Percentiles rank a stretch among this genome's conserved stretches.
These are phyloP conservation scores for Atrichornis clamosus DNA, from an alignment of 2,113 vertebrate species.

Conservation along the genomic window DNA sequence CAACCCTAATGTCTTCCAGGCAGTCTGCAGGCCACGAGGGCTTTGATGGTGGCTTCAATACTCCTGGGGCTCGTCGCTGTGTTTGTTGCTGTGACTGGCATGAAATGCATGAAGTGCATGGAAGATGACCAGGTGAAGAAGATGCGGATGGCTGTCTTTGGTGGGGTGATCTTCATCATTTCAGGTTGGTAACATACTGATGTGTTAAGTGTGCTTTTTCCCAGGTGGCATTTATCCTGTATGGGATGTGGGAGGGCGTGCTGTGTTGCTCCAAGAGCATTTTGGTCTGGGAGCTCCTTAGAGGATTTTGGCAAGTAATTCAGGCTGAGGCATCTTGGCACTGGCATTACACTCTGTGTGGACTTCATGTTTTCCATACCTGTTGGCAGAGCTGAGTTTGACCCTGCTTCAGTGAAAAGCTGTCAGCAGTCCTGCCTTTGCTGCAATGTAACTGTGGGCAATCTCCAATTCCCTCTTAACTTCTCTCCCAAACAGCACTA, in stretches of 20 bases:
- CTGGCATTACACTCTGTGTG: neutral
- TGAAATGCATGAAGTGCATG: conserved; percentile 91
- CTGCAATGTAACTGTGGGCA: neutral
- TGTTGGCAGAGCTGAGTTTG: neutral
- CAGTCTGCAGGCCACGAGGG: conserved; percentile 82
- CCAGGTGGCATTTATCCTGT: neutral
- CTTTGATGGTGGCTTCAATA: conserved; percentile 84
- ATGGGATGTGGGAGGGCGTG: neutral
- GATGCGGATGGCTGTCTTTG: conserved; percentile 73
- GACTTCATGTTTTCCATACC: neutral
- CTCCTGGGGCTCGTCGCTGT: conserved; percentile 77
- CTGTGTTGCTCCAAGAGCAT: neutral
- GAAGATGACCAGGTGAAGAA: conserved; percentile 80
- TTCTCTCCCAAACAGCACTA: neutral
- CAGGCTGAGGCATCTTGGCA: neutral
- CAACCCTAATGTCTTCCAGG: conserved; percentile 58
- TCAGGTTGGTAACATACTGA: conserved; percentile 73
- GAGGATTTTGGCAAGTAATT: neutral
- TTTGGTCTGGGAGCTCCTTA: neutral
- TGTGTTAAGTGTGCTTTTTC: neutral
- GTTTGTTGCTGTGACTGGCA: conserved; percentile 79
- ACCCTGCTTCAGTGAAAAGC: neutral
- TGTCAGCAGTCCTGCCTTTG: neutral
- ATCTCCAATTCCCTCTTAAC: neutral
- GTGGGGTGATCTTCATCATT: conserved; percentile 81